Percentiles rank a stretch among this genome's conserved stretches.
Conservation (phyloP, 2,888 invertebrate species). For the Melinopterus prodromus region DNA sequence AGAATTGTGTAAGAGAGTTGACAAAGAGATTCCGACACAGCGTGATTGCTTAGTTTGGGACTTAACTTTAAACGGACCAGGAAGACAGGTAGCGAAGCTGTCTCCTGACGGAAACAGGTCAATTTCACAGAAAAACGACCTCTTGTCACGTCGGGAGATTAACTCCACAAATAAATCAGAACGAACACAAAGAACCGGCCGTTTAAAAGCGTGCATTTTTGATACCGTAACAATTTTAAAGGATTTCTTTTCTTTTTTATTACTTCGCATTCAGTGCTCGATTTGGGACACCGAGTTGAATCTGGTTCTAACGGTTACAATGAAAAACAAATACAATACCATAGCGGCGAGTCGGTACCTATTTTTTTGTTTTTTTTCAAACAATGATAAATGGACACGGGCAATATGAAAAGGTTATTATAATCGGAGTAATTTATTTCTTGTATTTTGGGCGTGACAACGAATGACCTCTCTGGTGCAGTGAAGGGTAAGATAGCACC, state of each 20-base stretch:
- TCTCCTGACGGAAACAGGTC: neutral
- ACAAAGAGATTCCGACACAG: neutral
- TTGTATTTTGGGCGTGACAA: constrained; percentile 49
- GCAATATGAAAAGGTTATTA: constrained; percentile 37
- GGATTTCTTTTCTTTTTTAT: neutral
- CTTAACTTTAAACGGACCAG: neutral
- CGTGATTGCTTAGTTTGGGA: neutral
- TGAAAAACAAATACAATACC: constrained; percentile 32
- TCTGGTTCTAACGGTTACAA: neutral
- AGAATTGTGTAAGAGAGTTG: neutral
- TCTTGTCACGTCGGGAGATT: neutral
- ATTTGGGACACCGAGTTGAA: neutral
- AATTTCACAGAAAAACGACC: constrained; percentile 4
- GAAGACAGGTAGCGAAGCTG: constrained; percentile 4
- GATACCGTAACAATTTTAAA: neutral
- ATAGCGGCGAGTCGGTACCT: constrained; percentile 43
- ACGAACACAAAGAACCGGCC: neutral
- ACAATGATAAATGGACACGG: constrained; percentile 60
- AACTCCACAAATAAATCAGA: neutral
- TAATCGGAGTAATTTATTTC: constrained; percentile 54
- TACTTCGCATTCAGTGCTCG: neutral
- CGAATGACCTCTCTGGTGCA: constrained; percentile 53
- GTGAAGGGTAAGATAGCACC: constrained; percentile 55
- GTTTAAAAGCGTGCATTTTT: neutral
- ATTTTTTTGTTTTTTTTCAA: constrained; percentile 54